Evolutionary conservation across 2,888 invertebrate genomes (phyloP).

Genomic region (Tolmerus cingulatus): DNA sequence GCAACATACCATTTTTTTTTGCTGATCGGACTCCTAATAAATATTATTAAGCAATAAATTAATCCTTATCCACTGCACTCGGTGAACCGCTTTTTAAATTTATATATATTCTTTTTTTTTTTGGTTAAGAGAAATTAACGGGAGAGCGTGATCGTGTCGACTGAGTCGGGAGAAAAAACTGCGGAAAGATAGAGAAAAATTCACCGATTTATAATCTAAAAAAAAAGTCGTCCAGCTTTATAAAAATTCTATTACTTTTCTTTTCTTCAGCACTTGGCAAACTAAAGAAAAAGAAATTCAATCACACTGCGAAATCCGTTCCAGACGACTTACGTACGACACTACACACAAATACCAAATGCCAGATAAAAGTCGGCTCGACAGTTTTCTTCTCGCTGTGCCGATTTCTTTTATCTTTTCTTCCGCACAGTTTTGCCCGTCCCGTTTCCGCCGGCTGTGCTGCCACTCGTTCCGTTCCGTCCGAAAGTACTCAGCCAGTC

Average conservation of each 20-base stretch:
- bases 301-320: slow-evolving; percentile 46
- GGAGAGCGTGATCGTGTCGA: slow-evolving; percentile 31
- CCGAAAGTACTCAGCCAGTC: background rate
- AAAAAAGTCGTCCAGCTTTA: background rate
- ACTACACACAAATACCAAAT: slow-evolving; percentile 45
- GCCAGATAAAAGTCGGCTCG: slow-evolving; percentile 39
- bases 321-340: slow-evolving; percentile 43
- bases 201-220: background rate
- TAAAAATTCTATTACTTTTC: background rate
- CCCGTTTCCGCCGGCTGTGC: background rate
- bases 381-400: slow-evolving; percentile 19
- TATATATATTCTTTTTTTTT: background rate
- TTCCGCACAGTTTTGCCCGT: background rate
- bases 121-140: slow-evolving; percentile 23
- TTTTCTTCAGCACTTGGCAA: slow-evolving; percentile 34
- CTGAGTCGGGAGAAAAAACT: slow-evolving; percentile 11
- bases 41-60: slow-evolving; percentile 35
- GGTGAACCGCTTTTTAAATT: background rate
- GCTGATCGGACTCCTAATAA: slow-evolving; percentile 18
- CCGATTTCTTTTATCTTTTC: background rate
- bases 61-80: slow-evolving; percentile 40
- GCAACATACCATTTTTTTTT: slow-evolving; percentile 37
- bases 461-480: background rate
- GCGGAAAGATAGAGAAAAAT: slow-evolving; percentile 1
- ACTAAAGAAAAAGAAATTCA: slow-evolving; percentile 47